Percentiles rank a stretch among this genome's conserved stretches.
Evolutionary conservation across 1,140 invertebrate genomes (phyloP).

Genomic region (Conus betulinus): DNA sequence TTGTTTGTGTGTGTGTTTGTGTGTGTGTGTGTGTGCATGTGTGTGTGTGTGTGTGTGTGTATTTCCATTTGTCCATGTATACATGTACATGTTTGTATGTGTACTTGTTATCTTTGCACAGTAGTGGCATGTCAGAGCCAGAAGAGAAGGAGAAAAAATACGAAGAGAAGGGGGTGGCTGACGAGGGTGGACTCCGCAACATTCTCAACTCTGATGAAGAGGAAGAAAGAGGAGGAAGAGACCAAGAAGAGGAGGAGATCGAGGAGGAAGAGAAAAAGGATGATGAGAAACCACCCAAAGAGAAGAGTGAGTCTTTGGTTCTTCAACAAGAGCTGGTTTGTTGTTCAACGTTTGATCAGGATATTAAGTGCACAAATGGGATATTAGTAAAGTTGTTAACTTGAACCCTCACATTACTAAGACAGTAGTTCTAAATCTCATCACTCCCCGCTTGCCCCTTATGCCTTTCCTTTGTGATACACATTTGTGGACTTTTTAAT

Average conservation of each 20-base stretch:
- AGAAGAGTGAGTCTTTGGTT: slow-evolving; percentile 35
- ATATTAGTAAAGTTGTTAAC: no score
- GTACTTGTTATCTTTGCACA: neutral
- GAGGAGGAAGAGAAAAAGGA: slow-evolving; percentile 61
- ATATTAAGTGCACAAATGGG: no score
- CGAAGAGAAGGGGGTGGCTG: slow-evolving; percentile 85
- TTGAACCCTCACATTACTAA: no score
- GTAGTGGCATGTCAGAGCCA: slow-evolving; percentile 51
- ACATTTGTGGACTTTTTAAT: no score
- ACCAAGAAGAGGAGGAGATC: slow-evolving; percentile 71
- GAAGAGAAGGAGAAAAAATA: slow-evolving; percentile 81
- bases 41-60: no score
- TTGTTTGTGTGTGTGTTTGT: no score
- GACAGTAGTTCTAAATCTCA: no score
- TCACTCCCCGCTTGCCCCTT: no score
- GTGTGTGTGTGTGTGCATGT: no score
- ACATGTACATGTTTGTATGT: neutral
- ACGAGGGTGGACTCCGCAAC: slow-evolving; percentile 92
- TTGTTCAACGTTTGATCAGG: neutral
- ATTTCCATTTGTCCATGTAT: no score
- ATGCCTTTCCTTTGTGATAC: no score
- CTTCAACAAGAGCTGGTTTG: slow-evolving; percentile 17
- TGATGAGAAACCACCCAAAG: slow-evolving; percentile 58
- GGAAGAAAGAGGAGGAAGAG: slow-evolving; percentile 83
- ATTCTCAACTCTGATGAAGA: slow-evolving; percentile 93